Conservation (phyloP, 1,140 invertebrate species). For the Penaeus indicus region DNA sequence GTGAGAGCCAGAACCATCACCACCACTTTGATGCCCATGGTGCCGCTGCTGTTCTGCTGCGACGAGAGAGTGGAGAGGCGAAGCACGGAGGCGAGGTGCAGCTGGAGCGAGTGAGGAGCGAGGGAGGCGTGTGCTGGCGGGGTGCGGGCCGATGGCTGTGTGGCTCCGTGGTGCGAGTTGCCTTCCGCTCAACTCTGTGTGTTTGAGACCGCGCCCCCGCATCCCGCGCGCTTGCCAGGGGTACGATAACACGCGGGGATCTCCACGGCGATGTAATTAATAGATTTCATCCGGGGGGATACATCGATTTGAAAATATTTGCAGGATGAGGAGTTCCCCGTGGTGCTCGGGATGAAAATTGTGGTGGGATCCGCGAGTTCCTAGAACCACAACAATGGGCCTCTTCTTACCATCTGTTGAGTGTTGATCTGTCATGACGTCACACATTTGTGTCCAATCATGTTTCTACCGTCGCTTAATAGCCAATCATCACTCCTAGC, state of each 20-base stretch:
- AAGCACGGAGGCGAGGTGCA: not conserved
- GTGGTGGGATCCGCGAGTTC: no score
- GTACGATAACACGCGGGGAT: not conserved
- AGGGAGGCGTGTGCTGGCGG: not conserved
- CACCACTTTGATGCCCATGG: slow-evolving; percentile 13
- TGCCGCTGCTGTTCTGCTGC: not conserved
- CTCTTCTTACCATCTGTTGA: slow-evolving; percentile 21
- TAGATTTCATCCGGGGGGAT: not conserved
- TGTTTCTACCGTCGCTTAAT: not conserved
- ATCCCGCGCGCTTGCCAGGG: not conserved
- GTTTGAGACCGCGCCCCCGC: slow-evolving; percentile 7
- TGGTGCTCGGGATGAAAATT: not conserved
- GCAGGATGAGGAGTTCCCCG: not conserved
- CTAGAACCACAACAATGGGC: not conserved
- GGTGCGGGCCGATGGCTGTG: not conserved
- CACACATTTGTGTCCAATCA: not conserved
- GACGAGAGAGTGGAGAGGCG: not conserved
- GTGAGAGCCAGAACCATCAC: slow-evolving; percentile 16
- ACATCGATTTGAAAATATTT: no score
- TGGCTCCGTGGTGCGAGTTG: not conserved
- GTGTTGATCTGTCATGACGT: not conserved
- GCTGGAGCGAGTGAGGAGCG: not conserved
- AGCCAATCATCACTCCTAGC: not conserved
- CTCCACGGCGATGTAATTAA: not conserved
- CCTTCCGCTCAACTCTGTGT: no score